A percentile compares a stretch with the other conserved stretches of the same genome.
Conservation (phyloP, 2,888 invertebrate genomes). For the Nomada lathburiana region DNA sequence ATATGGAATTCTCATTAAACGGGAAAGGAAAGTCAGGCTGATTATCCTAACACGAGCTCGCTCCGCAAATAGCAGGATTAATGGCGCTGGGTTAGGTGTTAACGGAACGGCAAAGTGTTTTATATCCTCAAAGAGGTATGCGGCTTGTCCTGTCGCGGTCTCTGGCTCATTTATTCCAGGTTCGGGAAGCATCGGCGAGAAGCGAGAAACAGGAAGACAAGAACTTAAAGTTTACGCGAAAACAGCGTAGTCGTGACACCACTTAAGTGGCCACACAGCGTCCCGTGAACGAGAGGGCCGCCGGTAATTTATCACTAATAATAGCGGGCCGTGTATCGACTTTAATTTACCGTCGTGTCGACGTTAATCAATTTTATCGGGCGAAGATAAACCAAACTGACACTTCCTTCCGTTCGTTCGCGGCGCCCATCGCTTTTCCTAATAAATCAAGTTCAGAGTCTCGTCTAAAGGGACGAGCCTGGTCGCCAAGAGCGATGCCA, state of each 20-base stretch:
- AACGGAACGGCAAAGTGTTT: constrained; percentile 74
- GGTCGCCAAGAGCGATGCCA: constrained; percentile 37
- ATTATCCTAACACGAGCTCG: constrained; percentile 37
- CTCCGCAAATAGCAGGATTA: constrained; percentile 66
- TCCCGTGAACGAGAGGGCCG: constrained; percentile 57
- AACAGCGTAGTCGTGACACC: constrained; percentile 53
- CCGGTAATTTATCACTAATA: constrained; percentile 78
- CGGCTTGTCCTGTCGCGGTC: constrained; percentile 69
- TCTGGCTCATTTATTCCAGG: constrained; percentile 68
- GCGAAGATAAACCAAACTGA: constrained; percentile 77
- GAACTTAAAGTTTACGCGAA: constrained; percentile 43
- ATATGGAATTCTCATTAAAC: constrained; percentile 53
- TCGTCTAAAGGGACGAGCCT: constrained; percentile 33
- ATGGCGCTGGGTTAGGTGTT: constrained; percentile 72
- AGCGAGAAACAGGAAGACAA: constrained; percentile 44
- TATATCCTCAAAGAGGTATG: constrained; percentile 74
- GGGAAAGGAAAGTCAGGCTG: constrained; percentile 38
- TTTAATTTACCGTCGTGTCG: constrained; percentile 75
- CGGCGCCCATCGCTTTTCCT: constrained; percentile 61
- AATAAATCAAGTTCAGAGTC: constrained; percentile 70
- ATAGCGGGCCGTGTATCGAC: constrained; percentile 74
- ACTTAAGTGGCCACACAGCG: constrained; percentile 50
- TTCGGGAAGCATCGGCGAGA: constrained; percentile 64
- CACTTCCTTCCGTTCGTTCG: constrained; percentile 74
- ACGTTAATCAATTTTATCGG: constrained; percentile 81